These are phyloP conservation scores for Heliconius aoede DNA, from an alignment of 2,888 invertebrate species.

Conservation along the genomic window DNA sequence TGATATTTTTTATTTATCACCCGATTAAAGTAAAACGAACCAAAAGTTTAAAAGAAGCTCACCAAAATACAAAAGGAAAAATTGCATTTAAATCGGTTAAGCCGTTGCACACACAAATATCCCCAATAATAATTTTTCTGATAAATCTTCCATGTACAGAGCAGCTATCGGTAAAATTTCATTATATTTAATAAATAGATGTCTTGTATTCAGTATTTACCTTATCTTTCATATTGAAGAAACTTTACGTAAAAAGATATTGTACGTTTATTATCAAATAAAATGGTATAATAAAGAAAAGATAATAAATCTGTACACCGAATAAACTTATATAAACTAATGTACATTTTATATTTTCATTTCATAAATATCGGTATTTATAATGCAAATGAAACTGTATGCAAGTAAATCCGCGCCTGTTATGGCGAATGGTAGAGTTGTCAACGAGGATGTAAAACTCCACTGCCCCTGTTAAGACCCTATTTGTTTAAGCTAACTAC, in stretches of 20 bases:
- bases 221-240: no score
- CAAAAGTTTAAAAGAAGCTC: no score
- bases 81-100: no score
- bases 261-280: neutral
- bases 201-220: no score
- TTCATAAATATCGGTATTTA: neutral
- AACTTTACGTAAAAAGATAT: neutral
- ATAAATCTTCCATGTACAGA: no score
- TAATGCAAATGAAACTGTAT: conserved; percentile 10
- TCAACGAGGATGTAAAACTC: conserved; percentile 81
- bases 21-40: no score
- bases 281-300: neutral
- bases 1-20: no score
- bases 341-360: neutral
- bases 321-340: neutral
- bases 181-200: no score
- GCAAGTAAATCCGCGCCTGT: conserved; percentile 62
- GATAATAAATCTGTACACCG: neutral
- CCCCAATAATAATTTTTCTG: no score
- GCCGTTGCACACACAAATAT: no score
- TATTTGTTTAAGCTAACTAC: conserved; percentile 77
- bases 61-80: no score
- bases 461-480: conserved; percentile 65
- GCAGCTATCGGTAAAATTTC: no score
- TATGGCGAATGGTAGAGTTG: conserved; percentile 74